phyloP scores from a whole-genome alignment of 2,113 vertebrate species.

The Anser brachyrhynchus region DNA sequence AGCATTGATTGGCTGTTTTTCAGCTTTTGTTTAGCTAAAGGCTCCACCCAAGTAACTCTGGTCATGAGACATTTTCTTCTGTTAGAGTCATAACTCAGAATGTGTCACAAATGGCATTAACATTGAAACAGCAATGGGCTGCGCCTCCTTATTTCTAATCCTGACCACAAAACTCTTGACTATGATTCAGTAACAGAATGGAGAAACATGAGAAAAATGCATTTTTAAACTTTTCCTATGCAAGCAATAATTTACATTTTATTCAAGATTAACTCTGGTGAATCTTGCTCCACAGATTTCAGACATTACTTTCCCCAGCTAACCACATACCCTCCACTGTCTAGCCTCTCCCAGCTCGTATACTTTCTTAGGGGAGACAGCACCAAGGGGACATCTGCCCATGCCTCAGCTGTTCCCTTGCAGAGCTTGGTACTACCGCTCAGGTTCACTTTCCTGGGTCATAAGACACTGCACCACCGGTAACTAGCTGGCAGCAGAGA shows the following conservation, averaged over 20 bases:
- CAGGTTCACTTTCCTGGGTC: not conserved
- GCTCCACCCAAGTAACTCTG: conserved; percentile 46
- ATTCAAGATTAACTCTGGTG: not conserved
- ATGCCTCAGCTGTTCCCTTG: not conserved
- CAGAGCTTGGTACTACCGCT: not conserved
- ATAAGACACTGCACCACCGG: not conserved
- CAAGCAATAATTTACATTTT: not conserved
- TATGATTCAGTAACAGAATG: conserved; percentile 3
- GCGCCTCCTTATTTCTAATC: conserved; percentile 31
- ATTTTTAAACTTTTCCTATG: conserved; percentile 18
- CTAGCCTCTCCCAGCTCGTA: not conserved
- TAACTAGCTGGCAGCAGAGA: not conserved
- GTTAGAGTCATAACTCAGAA: conserved; percentile 45
- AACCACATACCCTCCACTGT: not conserved
- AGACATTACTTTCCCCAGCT: not conserved
- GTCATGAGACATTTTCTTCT: conserved; percentile 57
- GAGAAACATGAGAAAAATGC: conserved; percentile 33
- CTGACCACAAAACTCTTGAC: conserved; percentile 25
- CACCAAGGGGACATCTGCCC: not conserved
- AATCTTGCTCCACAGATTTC: not conserved
- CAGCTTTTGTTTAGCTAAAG: conserved; percentile 41
- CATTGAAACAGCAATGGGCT: not conserved
- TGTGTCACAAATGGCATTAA: conserved; percentile 55
- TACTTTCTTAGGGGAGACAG: not conserved
- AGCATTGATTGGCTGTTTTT: not conserved